Evolutionary conservation across 2,113 vertebrate species (phyloP), one percentile per base, ranked within the genome.

Genomic region (Oplegnathus fasciatus): DNA sequence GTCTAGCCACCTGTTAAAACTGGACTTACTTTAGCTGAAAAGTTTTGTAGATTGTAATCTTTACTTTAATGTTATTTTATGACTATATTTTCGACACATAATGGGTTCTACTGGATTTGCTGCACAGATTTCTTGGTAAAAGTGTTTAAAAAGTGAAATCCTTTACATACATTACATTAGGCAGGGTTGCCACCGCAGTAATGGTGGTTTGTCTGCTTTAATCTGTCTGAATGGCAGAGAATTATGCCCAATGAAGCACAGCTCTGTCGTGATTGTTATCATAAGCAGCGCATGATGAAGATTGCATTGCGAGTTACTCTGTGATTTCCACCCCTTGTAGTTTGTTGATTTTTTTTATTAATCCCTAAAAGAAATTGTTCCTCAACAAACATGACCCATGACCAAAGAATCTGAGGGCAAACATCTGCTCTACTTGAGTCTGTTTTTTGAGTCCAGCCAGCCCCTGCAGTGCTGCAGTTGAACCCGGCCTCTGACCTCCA

Each of bases 401-500:
- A 28, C 26, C 28, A 34, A 30, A 52, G 10, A 60, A 57, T 48
- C 8, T 57, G 46, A 40, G 13, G 48, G 50, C 37, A 65, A 72
- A 40, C 67, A 67, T 58, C 30, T 50, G 13, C 69, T 73, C 22
- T 10, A 7, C 15, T 44, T 0, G 2, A 9, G n/a, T 37, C 7
- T 55, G 34, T 34, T 52, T 62, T 7, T 32, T 37, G 34, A 37
- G 20, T 8, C 34, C 9, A 30, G 1, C 3, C 32, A 18, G 26
- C 28, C 22, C 50, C 55, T 65, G 13, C 10, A 3, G 20, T 6
- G 22, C 40, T 20, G 17, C 2, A n/a, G 50, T 40, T 18, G 55
- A 75, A n/a, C 67, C 37, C 17, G 20, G 5, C 22, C n/a, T 71
- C 66, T 86, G 18, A 58, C 60, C 52, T 52, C 7, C n/a, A 24